Evolutionary conservation across 23 tunicate genomes (phyloP), one percentile per base, ranked within the genome.

Genomic region (Botrylloides violaceus): DNA sequence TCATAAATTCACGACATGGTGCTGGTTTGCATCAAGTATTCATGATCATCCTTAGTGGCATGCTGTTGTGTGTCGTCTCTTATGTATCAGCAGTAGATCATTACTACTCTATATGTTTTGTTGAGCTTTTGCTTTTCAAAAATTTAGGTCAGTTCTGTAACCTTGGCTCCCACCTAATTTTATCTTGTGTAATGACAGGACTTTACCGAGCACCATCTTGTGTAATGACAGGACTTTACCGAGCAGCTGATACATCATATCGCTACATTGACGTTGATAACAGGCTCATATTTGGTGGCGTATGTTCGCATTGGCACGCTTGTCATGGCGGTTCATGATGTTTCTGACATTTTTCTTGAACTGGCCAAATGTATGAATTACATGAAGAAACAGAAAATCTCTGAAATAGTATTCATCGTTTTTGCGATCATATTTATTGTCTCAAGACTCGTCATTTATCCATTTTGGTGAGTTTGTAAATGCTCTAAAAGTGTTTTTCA

Each of bases 271-370:
- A 66, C 78, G 33, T 59, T 93, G 50, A 93, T 93, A 12, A 48
- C 56, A 22, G 80, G 85, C 65, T 93, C 98, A 19, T 93, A 85
- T 65, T 37, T 81, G 4, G 77, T 65, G n/a, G 78, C 83, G 12
- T 85, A 85, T 49, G 83, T 87, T 20, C 34, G 94, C 23, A 63
- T 93, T 29, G 98, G 98, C 21, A 37, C 84, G 3, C 63, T 93
- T 3, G 94, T 93, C 1, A 85, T 93, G 98, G 92, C 84, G 2
- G 58, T 82, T 20, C 98, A 93, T 59, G 98, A 93, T 48, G 66
- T 93, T 32, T 93, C 98, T n/a, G 98, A 93, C 58, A 72, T 93
- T 2, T 72, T 93, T 59, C 73, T 93, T 3, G 98, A 93, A 49
- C 32, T 39, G n/a, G 94, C 84, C 6, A 93, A 93, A 59, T 65